Conservation (phyloP, 2,888 invertebrate species). For the Tyria jacobaeae region DNA sequence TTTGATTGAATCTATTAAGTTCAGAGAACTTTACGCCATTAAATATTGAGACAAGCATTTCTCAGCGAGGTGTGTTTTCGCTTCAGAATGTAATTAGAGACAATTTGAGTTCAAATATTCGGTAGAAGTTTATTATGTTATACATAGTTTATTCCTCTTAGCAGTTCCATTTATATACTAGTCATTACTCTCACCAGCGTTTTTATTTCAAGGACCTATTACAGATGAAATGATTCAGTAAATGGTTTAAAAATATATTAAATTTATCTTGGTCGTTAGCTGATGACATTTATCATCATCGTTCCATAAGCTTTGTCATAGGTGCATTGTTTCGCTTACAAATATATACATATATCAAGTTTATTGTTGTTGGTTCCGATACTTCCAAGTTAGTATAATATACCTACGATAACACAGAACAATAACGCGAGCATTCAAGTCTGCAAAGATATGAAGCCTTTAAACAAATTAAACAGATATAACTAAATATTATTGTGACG, state of each 20-base stretch:
- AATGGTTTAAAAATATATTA: not conserved
- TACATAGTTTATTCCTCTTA: not conserved
- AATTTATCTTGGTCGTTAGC: not conserved
- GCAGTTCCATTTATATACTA: not conserved
- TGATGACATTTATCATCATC: not conserved
- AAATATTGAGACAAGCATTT: constrained; percentile 53
- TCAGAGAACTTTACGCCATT: constrained; percentile 55
- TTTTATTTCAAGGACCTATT: not conserved
- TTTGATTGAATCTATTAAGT: constrained; percentile 74
- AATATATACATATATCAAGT: no score
- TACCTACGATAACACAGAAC: no score
- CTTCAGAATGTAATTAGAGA: constrained; percentile 37
- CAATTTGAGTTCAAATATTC: constrained; percentile 22
- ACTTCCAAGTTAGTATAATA: no score
- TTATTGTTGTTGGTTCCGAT: no score
- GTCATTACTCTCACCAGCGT: not conserved
- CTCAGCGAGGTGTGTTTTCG: constrained; percentile 31
- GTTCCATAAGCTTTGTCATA: no score
- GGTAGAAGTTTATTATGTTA: constrained; percentile 18
- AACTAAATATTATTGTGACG: not conserved
- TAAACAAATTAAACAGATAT: no score
- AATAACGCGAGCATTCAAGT: no score
- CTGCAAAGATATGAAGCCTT: not conserved
- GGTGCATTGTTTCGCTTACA: no score
- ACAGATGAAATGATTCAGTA: not conserved